Evolutionary conservation across 1,140 invertebrate genomes (phyloP), one percentile per base, ranked within the genome.

Genomic region (Mesaphorura yosii): DNA sequence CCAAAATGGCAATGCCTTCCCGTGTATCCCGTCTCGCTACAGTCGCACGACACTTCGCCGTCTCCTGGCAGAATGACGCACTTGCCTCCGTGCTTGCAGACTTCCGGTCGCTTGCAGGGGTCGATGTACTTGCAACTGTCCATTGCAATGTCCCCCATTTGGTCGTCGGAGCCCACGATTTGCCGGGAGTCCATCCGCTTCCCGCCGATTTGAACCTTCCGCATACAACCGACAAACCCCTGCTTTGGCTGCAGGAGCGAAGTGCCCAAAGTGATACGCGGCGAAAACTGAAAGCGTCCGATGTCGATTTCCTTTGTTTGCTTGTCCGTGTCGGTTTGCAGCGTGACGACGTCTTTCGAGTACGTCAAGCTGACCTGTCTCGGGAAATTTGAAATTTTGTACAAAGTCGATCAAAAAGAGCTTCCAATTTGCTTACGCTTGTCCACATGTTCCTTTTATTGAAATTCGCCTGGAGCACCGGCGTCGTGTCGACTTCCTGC

Each of bases 1-100:
- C 80, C 83, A 65, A 94, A 95, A 67, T 94, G 89, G 64, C 90
- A 95, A 65, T 92, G 90, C 66, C 86, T 86, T 28, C 90, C 90
- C 38, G 85, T 86, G 63, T 79, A 79, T n/a, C 72, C 87, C 5
- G 86, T 90, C 45, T 81, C 82, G 15, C 79, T 81, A 69, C 90
- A 95, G 61, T 93, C 85, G 66, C 90, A 95, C 3, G 80, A 83
- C 15, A 91, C 79, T 48, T 80, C 74, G 58, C 90, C 86, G 68
- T 91, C 85, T n/a, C n/a, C n/a, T n/a, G n/a, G n/a, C 64, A 86
- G 81, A 0, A 92, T 85, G 12, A 84, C 83, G 68, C 89, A 95
- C 62, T 83, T 81, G 1, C 88, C 88, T 2, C 81, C 85, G 66
- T 95, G 88, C 66, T 93, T 85, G 65, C 89, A 95, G 37, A 87